phyloP scores from a whole-genome alignment of 2,888 invertebrate genomes.

The Drepanosiphum platanoidis region DNA sequence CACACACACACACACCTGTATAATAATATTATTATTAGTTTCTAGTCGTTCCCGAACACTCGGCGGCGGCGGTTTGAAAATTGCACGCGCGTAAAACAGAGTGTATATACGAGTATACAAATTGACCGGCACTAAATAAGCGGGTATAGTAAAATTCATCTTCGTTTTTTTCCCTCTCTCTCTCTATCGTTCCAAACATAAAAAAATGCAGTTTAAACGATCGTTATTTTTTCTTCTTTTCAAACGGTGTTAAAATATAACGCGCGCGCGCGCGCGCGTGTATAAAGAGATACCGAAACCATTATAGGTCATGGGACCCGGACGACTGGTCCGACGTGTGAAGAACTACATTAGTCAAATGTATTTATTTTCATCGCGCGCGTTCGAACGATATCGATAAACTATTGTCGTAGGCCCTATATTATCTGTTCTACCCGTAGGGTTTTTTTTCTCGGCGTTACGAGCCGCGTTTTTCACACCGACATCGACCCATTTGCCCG shows the following conservation, averaged over 20 bases:
- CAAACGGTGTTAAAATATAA: background rate
- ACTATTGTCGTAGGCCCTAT: background rate
- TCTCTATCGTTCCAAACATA: background rate
- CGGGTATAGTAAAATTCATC: slow-evolving; percentile 6
- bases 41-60: no score
- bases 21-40: no score
- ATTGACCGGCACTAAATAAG: background rate
- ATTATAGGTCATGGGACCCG: slow-evolving; percentile 38
- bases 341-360: slow-evolving; percentile 20
- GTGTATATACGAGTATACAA: slow-evolving; percentile 21
- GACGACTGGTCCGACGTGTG: background rate
- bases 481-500: background rate
- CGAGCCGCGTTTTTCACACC: slow-evolving; percentile 17
- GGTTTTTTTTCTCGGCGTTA: no score
- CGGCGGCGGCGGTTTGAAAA: no score
- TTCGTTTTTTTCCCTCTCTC: background rate
- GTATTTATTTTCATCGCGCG: background rate
- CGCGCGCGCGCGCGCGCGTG: background rate
- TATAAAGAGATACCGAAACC: slow-evolving; percentile 16
- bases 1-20: no score
- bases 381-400: slow-evolving; percentile 16
- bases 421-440: background rate
- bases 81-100: slow-evolving; percentile 1
- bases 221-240: slow-evolving; percentile 7
- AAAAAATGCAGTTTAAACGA: slow-evolving; percentile 38